Evolutionary conservation across 2,113 vertebrate species (phyloP).

Genomic region (Epinephelus lanceolatus): DNA sequence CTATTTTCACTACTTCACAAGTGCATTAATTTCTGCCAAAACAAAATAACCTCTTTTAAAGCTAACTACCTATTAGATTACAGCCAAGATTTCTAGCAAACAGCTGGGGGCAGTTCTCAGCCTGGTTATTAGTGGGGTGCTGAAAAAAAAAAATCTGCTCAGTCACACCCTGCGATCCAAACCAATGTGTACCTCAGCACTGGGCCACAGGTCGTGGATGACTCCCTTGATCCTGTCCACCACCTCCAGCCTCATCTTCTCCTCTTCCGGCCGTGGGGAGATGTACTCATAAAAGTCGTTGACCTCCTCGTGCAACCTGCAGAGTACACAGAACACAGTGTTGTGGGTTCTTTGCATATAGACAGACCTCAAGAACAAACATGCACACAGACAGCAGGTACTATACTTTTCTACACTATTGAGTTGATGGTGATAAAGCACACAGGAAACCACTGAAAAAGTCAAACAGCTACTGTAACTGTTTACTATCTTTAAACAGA

Average conservation of each 20-base stretch:
- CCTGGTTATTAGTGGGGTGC: background rate
- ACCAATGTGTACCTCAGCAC: slow-evolving; percentile 81
- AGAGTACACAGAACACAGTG: slow-evolving; percentile 8
- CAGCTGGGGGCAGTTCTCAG: background rate
- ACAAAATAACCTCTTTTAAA: background rate
- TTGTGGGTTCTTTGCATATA: background rate
- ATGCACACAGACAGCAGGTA: background rate
- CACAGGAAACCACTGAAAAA: background rate
- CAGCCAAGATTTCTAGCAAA: background rate
- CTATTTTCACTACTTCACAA: background rate
- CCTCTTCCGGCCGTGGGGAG: slow-evolving; percentile 95
- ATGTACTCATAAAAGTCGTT: slow-evolving; percentile 97
- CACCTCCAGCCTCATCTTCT: slow-evolving; percentile 96
- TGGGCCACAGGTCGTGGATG: slow-evolving; percentile 97
- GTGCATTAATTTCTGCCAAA: background rate
- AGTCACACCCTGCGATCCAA: background rate
- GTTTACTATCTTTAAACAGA: background rate
- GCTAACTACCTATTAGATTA: background rate
- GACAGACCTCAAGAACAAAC: background rate
- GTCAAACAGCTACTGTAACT: background rate
- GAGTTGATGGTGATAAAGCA: background rate
- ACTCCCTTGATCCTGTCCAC: slow-evolving; percentile 96
- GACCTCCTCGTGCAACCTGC: slow-evolving; percentile 97
- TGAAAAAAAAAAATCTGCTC: background rate
- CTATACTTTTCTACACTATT: too few relatives aligned